These are phyloP conservation scores for Oedothorax gibbosus DNA, from an alignment of 1,140 invertebrate genomes.

Conservation along the genomic window DNA sequence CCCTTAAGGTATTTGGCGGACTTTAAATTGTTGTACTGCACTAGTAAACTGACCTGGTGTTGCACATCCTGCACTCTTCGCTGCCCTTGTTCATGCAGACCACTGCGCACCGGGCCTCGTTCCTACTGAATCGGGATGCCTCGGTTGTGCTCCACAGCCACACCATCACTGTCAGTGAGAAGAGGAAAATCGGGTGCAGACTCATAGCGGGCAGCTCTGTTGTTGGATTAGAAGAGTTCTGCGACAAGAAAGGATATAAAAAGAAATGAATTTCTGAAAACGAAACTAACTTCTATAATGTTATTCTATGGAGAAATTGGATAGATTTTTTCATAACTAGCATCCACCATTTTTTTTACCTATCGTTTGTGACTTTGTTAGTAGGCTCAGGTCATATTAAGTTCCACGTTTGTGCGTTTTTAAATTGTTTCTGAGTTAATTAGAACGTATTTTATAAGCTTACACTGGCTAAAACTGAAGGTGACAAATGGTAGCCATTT, in stretches of 20 bases:
- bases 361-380: neutral
- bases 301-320: neutral
- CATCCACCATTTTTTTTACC: neutral
- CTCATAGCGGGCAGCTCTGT: neutral
- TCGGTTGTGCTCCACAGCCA: slow-evolving; percentile 9
- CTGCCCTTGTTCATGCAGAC: slow-evolving; percentile 26
- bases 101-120: slow-evolving; percentile 23
- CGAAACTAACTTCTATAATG: neutral
- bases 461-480: no score
- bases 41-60: slow-evolving; percentile 11
- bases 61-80: slow-evolving; percentile 42
- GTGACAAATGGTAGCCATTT: no score
- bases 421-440: no score
- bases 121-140: slow-evolving; percentile 23
- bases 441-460: no score
- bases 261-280: neutral
- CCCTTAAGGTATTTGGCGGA: no score
- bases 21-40: no score
- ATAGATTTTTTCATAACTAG: neutral
- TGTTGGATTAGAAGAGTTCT: neutral
- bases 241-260: neutral
- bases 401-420: no score
- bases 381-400: no score
- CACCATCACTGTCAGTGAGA: neutral
- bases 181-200: neutral